Base-by-base conservation (phyloP, 2,113 vertebrate species). In the Grallaria varia region DNA sequence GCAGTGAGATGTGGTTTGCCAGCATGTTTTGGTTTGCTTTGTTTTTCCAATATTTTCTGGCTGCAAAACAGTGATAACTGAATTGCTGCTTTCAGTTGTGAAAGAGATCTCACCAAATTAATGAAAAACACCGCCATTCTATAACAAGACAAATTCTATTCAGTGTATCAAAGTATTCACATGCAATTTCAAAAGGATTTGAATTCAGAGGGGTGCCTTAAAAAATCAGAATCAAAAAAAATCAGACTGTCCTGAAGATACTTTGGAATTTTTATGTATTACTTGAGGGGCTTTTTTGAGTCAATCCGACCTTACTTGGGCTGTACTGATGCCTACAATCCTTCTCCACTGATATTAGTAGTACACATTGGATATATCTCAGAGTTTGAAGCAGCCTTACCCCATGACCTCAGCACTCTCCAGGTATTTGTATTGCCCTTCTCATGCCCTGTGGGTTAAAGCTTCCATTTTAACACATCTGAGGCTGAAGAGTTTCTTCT, bases 221-320 rank as follows among this genome's bases (percentile, higher is more conserved):
- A 69, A 39, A 37, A 13, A 35, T 23, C 14, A 35, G 25, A 59
- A 84, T 37, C 8, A 18, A 39, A 37, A 67, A 60, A 28, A 3
- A 31, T 31, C 27, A 40, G 17, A 4, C 30, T 74, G 59, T 45
- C 35, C 21, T 80, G 52, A 77, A 25, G 18, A 40, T 24, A 47
- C 35, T 63, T 71, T 39, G 59, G 50, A 80, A 81, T 66, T 24
- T 0, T 0, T 49, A 8, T 14, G 9, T 39, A 8, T 76, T 83
- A 30, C 0, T 0, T 45, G 59, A n/a, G 10, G 8, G 11, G 3
- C n/a, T 39, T 39, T 81, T 19, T 18, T 44, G 37, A 55, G 52
- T 74, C 18, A 80, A 39, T 59, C 20, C 47, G 60, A 14, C 22
- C 23, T 87, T 75, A 53, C 37, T 1, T 56, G 71, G 14, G 27